Base-by-base conservation (phyloP, 1,140 invertebrate species). In the Drosophila seguyi region DNA sequence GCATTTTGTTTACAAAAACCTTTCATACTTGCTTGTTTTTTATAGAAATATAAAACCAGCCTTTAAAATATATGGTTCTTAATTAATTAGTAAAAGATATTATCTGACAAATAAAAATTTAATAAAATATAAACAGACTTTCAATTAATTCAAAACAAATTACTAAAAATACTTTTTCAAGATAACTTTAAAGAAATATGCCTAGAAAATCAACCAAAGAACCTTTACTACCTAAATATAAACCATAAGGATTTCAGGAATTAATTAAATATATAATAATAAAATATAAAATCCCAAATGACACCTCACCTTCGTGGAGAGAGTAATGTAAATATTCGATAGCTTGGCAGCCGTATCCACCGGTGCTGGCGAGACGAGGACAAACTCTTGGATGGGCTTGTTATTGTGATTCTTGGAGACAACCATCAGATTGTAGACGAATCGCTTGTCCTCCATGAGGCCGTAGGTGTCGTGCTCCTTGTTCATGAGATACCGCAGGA, bases 401-500 rank as follows among this genome's bases (percentile, higher is more conserved):
- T 99, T 99, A 77, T 98, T 97, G 93, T 98, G 96, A 81, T 98
- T 97, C 93, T 99, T 99, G 11, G 98, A 99, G 93, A 98, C 99
- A 6, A 99, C 96, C 98, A 99, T 99, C 86, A 99, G 94, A 93
- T 99, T 99, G 93, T 99, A 99, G 27, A 99, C 97, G 93, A 99
- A 99, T 93, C 97, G 96, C 92, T 96, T 96, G 92, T 99, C 99
- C 81, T 99, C 98, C 97, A 99, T 99, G 1, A 99, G 93, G 2
- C 96, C 96, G 82, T 99, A 98, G 0, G 98, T 98, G 88, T 99
- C 98, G 92, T 99, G 98, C 91, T 99, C 98, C 93, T 99, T 99
- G 82, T 98, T 97, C 94, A 99, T 96, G 34, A 99, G 94, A 93
- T 99, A 99, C 90, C 98, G 97, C 16, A 99, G 93, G 1, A 99